Base-by-base conservation (phyloP, 2,797 vertebrate genomes). In the Spinus pinus region DNA sequence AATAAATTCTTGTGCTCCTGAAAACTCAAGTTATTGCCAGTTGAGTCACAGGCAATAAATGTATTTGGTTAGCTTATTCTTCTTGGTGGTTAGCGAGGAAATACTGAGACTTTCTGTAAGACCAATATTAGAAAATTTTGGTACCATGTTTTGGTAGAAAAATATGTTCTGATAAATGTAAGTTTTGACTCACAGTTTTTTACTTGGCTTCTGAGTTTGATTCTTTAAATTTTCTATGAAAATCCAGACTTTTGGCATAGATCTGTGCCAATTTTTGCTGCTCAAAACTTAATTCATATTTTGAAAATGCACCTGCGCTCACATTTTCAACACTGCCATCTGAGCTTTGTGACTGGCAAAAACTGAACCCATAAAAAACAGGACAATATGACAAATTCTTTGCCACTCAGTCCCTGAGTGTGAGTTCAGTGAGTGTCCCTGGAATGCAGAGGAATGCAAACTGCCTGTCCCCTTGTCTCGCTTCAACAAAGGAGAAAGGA, bases 391-490 rank as follows among this genome's bases (percentile, higher is more conserved):
- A 74, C 12, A 47, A 54, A 51, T 50, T 53, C 14, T 64, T 83
- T 53, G 44, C 25, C 28, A 21, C 13, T 61, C 8, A 8, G 28
- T 66, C 33, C 19, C 5, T 35, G 39, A 78, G 16, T 33, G 7
- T 16, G 31, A 15, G 7, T 79, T 72, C 21, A 65, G 35, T 33
- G 46, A 61, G 20, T 20, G 53, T 54, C 25, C 30, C 7, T 53
- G 49, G 31, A 35, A 24, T 10, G 10, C 19, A 73, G 42, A 81
- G 37, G 22, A 27, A 23, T 35, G 35, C 44, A 62, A 46, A 33
- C 35, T 37, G 6, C 44, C 27, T 30, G 1, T 35, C 27, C 23
- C 13, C 22, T 50, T 31, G 17, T 28, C 12, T 84, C 0, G 0
- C 39, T 81, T 62, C 1, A 5, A 50, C 1, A 7, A 81, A 75